Evolutionary conservation across 2,797 vertebrate species (phyloP).

Genomic region (Pseudotriccus pelzelni): DNA sequence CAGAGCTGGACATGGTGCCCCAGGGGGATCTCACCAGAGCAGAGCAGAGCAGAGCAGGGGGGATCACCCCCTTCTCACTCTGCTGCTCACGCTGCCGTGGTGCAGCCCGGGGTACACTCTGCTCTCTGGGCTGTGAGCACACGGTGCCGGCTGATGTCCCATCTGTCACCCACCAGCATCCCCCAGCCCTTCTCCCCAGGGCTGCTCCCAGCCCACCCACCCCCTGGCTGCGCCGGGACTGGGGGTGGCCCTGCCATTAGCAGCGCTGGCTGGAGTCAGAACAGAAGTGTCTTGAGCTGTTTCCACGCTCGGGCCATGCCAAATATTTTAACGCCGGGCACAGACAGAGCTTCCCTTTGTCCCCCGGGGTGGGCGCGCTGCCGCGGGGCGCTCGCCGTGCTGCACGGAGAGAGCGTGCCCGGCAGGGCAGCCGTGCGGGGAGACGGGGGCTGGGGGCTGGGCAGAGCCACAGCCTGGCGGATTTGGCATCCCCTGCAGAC

Average conservation of each 20-base stretch:
- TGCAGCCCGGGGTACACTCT: fast-evolving
- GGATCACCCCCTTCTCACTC: neutral
- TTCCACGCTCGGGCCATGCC: neutral
- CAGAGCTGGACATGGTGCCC: neutral
- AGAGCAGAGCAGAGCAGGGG: neutral
- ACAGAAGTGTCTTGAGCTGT: neutral
- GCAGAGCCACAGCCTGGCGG: neutral
- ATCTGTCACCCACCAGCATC: neutral
- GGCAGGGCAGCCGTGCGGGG: neutral
- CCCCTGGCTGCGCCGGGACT: neutral
- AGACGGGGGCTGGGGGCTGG: neutral
- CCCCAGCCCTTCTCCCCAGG: fast-evolving
- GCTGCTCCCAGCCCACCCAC: neutral
- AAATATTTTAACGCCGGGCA: neutral
- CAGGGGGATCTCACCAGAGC: neutral
- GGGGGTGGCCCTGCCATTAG: neutral
- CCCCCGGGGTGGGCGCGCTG: neutral
- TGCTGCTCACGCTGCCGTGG: fast-evolving
- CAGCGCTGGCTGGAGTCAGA: neutral
- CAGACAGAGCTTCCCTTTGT: constrained; percentile 35
- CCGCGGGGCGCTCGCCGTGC: neutral
- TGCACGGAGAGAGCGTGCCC: neutral
- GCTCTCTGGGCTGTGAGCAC: fast-evolving
- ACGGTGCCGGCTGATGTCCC: neutral
- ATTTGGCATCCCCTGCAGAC: neutral